Evolutionary conservation across 2,113 vertebrate species (phyloP).

Genomic region (Enhydra lutris): DNA sequence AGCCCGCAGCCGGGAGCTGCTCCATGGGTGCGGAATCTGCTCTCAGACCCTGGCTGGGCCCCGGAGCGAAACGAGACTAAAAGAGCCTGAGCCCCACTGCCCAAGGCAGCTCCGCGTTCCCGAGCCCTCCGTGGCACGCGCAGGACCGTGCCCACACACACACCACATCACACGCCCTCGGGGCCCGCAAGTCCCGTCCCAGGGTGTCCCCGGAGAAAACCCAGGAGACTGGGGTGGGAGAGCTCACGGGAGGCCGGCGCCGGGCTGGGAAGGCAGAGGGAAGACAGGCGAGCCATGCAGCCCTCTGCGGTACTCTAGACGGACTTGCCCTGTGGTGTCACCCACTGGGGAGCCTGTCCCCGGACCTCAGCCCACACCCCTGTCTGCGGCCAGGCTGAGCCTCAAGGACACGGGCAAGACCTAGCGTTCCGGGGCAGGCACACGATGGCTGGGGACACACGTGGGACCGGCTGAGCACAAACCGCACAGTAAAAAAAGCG

Average conservation of each 20-base stretch:
- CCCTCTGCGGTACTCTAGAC: rapidly evolving
- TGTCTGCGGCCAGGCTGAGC: neutral
- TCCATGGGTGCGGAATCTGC: rapidly evolving
- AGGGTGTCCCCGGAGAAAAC: neutral
- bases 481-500: rapidly evolving
- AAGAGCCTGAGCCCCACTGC: neutral
- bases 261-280: rapidly evolving
- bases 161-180: rapidly evolving
- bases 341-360: neutral
- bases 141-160: rapidly evolving
- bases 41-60: neutral
- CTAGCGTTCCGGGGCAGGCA: rapidly evolving
- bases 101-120: rapidly evolving
- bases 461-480: rapidly evolving
- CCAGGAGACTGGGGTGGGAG: neutral
- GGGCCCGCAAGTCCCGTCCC: rapidly evolving
- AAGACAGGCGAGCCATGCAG: rapidly evolving
- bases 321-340: rapidly evolving
- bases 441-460: neutral
- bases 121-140: rapidly evolving
- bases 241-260: rapidly evolving
- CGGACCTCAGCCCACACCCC: neutral
- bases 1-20: neutral
- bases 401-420: neutral
- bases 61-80: rapidly evolving